Evolutionary conservation across 1,140 invertebrate species (phyloP), one percentile per base, ranked within the genome.

Genomic region (Procambarus clarkii): DNA sequence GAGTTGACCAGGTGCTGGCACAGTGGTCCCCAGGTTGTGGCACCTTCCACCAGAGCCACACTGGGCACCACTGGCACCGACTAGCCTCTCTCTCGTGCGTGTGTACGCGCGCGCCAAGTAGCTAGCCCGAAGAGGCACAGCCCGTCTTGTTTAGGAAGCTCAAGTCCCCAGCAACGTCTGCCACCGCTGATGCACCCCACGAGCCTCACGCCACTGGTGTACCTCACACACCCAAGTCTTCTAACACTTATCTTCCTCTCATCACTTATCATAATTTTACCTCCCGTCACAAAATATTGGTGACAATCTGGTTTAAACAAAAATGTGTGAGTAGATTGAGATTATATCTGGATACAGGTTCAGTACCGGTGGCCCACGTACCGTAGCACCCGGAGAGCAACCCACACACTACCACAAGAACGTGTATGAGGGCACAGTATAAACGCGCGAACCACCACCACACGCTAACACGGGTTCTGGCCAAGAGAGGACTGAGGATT

Each of bases 131-230:
- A 79, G 87, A 82, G 80, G 79, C 87, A 83, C 77, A 21, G 78
- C 78, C 44, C 44, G 78, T 79, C 71, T 81, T 60, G 46, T 89
- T 89, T 71, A 46, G 87, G 74, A 89, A 74, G 48, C 48, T 46
- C 7, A 76, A 34, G 64, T 74, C 87, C 87, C 87, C 80, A 82
- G 87, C 87, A 89, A 69, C 60, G 85, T 24, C 64, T 50, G n/a
- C n/a, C 81, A 64, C 81, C 80, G n/a, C 21, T 34, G n/a, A 0
- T 4, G 0, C 69, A 83, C 48, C 9, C 44, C 3, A 0, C 50
- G 50, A 50, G 24, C 21, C 64, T 9, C 48, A n/a, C 85, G 11
- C 77, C 84, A 45, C 84, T 7, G n/a, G 71, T 18, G 46, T 5
- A 11, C 81, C 58, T 11, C 60, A 24, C 2, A 46, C 34, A 45